A percentile compares a stretch with the other conserved stretches of the same genome.
These are phyloP conservation scores for Drosophila albomicans DNA, from an alignment of 1,140 invertebrate species.

Conservation along the genomic window DNA sequence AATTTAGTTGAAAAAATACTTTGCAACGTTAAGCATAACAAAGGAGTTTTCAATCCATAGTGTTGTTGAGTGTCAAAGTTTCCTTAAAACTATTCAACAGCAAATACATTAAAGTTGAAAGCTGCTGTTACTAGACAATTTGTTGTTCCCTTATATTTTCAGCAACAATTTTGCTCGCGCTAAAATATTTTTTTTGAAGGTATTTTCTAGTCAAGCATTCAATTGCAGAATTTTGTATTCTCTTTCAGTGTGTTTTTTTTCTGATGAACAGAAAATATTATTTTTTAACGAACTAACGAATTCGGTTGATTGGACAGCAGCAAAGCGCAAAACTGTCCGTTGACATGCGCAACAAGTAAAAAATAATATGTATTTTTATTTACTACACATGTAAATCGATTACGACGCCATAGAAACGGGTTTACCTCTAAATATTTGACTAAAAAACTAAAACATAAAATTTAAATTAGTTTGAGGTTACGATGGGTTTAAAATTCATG, in stretches of 20 bases:
- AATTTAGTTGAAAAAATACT: neutral
- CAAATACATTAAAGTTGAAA: no score
- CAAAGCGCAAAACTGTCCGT: constrained; percentile 49
- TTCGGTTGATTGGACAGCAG: constrained; percentile 75
- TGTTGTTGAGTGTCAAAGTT: neutral
- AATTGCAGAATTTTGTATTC: constrained; percentile 8
- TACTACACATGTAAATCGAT: constrained; percentile 65
- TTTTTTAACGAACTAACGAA: constrained; percentile 79
- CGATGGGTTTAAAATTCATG: neutral
- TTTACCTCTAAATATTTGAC: constrained; percentile 3
- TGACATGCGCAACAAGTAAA: constrained; percentile 33
- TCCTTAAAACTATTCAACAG: neutral
- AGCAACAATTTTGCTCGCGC: no score
- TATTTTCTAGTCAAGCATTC: constrained; percentile 11
- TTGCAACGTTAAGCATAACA: neutral
- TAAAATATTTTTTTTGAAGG: neutral
- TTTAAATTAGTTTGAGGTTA: neutral
- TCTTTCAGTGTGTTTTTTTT: constrained; percentile 28
- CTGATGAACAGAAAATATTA: constrained; percentile 60
- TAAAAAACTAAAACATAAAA: neutral
- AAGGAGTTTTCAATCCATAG: neutral
- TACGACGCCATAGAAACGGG: constrained; percentile 19
- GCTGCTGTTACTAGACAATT: no score
- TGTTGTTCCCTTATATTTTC: no score
- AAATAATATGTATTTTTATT: constrained; percentile 57